Conservation (phyloP, 2,113 vertebrate species). For the Nyctereutes procyonoides region DNA sequence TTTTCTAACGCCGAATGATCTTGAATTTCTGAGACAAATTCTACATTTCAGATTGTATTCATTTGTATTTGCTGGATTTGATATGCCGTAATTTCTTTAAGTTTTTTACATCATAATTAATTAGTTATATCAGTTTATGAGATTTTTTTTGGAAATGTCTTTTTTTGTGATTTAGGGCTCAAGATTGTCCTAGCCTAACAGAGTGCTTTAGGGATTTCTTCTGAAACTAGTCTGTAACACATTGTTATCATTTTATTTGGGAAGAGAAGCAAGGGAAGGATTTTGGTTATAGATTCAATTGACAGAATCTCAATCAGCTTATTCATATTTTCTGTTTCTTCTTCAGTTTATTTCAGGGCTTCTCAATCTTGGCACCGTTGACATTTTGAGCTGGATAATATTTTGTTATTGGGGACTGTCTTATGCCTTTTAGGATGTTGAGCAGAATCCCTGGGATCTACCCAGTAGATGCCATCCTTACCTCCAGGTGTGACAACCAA, state of each 20-base stretch:
- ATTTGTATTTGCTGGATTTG: background rate
- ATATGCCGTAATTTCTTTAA: background rate
- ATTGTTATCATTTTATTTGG: background rate
- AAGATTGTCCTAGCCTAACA: background rate
- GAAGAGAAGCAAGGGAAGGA: background rate
- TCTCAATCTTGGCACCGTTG: background rate
- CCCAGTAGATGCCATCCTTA: background rate
- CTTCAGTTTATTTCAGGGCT: background rate
- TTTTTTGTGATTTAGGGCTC: background rate
- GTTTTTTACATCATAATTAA: background rate
- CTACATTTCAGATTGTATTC: background rate
- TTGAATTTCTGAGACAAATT: constrained; percentile 34
- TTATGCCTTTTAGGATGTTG: background rate
- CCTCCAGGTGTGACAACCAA: rapidly evolving
- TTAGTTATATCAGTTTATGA: background rate
- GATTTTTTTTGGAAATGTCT: background rate
- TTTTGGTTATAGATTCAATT: background rate
- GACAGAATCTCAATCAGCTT: background rate
- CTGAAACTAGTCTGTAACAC: background rate
- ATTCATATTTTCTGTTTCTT: background rate
- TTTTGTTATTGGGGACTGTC: background rate
- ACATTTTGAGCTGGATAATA: background rate
- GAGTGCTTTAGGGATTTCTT: background rate
- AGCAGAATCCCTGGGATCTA: background rate
- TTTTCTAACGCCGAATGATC: background rate